Evolutionary conservation across 2,888 invertebrate genomes (phyloP).

Genomic region (Protophormia terraenovae): DNA sequence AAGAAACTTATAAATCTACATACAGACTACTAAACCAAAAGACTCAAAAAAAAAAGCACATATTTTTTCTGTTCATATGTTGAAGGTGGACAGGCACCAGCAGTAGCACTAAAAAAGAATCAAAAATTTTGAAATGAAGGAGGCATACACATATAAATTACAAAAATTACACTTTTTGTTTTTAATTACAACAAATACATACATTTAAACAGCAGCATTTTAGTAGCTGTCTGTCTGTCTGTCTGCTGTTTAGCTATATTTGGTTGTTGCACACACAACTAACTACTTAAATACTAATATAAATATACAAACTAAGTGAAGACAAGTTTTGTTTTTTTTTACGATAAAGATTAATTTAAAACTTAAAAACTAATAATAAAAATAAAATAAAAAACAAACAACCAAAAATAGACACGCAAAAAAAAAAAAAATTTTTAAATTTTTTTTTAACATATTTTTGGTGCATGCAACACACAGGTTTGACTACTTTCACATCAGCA

Average conservation of each 20-base stretch:
- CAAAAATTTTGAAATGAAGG: constrained; percentile 13
- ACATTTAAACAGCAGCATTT: too few relatives aligned
- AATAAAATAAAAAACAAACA: constrained; percentile 30
- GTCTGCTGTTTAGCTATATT: constrained; percentile 33
- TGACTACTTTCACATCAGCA: constrained; percentile 55
- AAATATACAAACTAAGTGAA: constrained; percentile 21
- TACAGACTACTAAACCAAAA: constrained; percentile 30
- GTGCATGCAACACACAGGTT: constrained; percentile 58
- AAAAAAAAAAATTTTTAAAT: background rate
- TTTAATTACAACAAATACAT: constrained; percentile 30
- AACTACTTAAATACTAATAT: background rate
- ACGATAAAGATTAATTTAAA: constrained; percentile 41
- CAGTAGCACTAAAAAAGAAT: constrained; percentile 18
- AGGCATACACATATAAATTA: background rate
- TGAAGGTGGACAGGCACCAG: constrained; percentile 37
- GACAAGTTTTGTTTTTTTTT: constrained; percentile 62
- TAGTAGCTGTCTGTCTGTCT: constrained; percentile 1
- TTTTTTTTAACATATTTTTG: constrained; percentile 40
- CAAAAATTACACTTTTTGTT: constrained; percentile 18
- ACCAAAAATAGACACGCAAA: constrained; percentile 57
- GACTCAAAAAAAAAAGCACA: background rate
- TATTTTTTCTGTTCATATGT: background rate
- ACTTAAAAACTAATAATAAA: constrained; percentile 36
- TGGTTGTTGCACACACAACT: constrained; percentile 49
- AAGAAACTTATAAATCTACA: constrained; percentile 36